Evolutionary conservation across 2,888 invertebrate genomes (phyloP), one percentile per base, ranked within the genome.

Genomic region (Agrochola litura): DNA sequence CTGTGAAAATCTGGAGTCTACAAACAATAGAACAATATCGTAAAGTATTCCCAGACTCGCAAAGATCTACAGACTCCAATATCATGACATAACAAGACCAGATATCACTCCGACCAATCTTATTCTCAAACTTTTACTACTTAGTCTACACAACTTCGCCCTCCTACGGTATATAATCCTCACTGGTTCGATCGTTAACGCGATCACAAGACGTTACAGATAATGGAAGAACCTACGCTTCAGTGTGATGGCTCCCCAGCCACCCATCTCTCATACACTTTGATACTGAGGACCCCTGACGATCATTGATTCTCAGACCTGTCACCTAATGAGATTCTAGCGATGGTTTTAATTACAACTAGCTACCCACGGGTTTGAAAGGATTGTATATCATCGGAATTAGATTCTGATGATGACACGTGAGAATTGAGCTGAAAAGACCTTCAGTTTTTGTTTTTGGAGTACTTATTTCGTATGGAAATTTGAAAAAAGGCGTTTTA

Each of bases 251-350:
- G 69, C 72, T 70, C 84, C 72, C 69, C 25, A 75, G 86, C 41
- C 63, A 56, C 80, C 72, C 43, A 83, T 70, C 72, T 66, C 65
- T 79, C 84, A 73, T 74, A 74, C 61, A 83, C 69, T 68, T 73
- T 56, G 63, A 46, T 41, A 52, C 54, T 52, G 63, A 73, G 43
- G 60, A 61, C 84, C 72, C 73, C 74, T 49, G 72, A 75, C 84
- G 65, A 75, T 64, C 87, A 86, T 84, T 73, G 84, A 86, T 84
- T 86, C 87, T 64, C 79, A 80, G 37, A 52, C 66, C 70, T 73
- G 74, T 49, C 69, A 64, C 16, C 63, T 79, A 84, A 83, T 79
- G 80, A 79, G 75, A 70, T 83, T 30, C 41, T 60, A 61, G 5
- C 52, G 49, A 46, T 46, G 61, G 69, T 75, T 78, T 72, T 79